Percentiles rank a stretch among this genome's conserved stretches.
Conservation (phyloP, 2,113 vertebrate species). For the Hydropotes inermis region DNA sequence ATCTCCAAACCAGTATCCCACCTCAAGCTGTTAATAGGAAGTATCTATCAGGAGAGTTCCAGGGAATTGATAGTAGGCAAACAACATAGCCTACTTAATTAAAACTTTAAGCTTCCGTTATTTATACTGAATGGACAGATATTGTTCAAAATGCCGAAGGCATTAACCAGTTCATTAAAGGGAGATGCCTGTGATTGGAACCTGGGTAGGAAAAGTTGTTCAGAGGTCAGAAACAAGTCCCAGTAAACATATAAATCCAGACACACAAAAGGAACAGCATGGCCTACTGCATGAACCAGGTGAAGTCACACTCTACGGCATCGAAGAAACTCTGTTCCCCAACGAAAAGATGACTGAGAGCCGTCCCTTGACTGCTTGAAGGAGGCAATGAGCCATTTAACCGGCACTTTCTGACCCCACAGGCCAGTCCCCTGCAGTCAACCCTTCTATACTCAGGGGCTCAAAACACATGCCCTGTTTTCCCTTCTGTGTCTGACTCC, state of each 20-base stretch:
- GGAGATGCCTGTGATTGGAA: neutral
- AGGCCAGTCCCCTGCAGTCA: neutral
- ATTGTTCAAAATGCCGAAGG: neutral
- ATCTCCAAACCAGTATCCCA: neutral
- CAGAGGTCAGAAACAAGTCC: neutral
- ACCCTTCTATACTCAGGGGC: neutral
- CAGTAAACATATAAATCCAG: neutral
- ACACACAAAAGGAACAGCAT: neutral
- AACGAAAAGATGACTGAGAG: neutral
- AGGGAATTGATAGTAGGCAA: neutral
- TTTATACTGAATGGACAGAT: slow-evolving; percentile 16
- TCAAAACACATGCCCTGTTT: neutral
- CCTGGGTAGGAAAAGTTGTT: neutral
- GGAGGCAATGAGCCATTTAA: neutral
- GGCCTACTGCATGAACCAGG: neutral
- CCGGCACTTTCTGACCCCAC: neutral
- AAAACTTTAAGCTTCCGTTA: neutral
- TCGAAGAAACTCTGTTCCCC: neutral
- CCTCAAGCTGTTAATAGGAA: neutral
- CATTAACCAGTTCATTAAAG: neutral
- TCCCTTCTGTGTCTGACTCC: neutral
- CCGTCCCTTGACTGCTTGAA: neutral
- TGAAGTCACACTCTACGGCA: neutral
- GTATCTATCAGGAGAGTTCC: neutral
- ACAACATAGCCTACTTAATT: neutral